Evolutionary conservation across 2,797 vertebrate species (phyloP), one percentile per base, ranked within the genome.

Genomic region (Ctenopoma multispine): DNA sequence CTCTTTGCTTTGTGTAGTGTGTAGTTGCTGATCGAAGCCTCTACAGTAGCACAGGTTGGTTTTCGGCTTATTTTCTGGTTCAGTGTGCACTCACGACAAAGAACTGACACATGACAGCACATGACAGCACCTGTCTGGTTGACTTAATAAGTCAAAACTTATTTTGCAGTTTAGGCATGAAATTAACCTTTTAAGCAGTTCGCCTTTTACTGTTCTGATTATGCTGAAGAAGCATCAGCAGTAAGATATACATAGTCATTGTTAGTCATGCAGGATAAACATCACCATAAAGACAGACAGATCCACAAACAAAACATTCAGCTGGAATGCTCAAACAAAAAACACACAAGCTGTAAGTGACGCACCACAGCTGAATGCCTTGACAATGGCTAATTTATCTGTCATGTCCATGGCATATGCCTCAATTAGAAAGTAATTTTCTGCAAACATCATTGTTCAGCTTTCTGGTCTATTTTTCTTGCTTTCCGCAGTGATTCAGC

Each of bases 401-500:
- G 89, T 94, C 90, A 89, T 81, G 88, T 88, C 60, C 57, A 40
- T 64, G 79, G 82, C 88, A 90, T 87, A 87, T 82, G 87, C 91
- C 73, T 90, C 89, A 94, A 94, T 93, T 93, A 93, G 77, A 85
- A 90, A 92, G 91, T 90, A 50, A 88, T 93, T 92, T 92, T 89
- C 80, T 68, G 72, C 87, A 90, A 90, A 91, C 56, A 74, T 81
- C 86, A 85, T 90, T 90, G 88, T 92, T 92, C 72, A 13, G 81
- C 77, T 86, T 83, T 81, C 74, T 75, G 81, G 60, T 72, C 75
- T 75, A 54, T 86, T 90, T 88, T 84, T 66, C 47, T 59, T 77
- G 49, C 80, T 82, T 72, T 82, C 69, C 68, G 13, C 70, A 8
- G 54, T 29, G 77, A 58, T 84, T 82, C 72, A 73, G 83, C 80